phyloP scores from a whole-genome alignment of 1,140 invertebrate species.

The Scaptomyza hsui region DNA sequence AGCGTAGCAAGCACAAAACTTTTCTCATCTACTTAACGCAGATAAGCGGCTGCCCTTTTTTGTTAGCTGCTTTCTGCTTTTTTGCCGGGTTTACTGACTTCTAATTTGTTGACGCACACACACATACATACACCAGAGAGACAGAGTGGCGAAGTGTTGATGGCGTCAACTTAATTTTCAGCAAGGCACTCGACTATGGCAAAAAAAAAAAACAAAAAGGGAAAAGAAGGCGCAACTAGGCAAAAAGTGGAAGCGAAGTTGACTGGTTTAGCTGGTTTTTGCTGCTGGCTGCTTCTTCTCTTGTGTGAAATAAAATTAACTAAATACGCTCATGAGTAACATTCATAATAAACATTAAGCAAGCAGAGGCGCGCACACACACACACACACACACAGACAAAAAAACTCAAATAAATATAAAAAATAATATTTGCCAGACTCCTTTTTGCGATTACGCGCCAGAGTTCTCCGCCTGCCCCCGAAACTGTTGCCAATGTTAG shows the following conservation, averaged over 20 bases:
- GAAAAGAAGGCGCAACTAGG: slow-evolving; percentile 47
- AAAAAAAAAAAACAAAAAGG: slow-evolving; percentile 41
- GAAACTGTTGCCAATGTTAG: slow-evolving; percentile 45
- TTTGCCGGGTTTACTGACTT: slow-evolving; percentile 71
- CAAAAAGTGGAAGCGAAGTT: slow-evolving; percentile 22
- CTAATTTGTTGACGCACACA: slow-evolving; percentile 65
- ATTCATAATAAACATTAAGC: slow-evolving; percentile 84
- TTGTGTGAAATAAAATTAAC: slow-evolving; percentile 84
- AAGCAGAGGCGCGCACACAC: slow-evolving; percentile 50
- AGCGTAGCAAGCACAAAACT: slow-evolving; percentile 74
- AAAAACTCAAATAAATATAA: slow-evolving; percentile 80
- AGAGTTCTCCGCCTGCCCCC: background rate
- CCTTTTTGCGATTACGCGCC: slow-evolving; percentile 75
- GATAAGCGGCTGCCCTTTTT: slow-evolving; percentile 71
- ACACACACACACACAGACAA: slow-evolving; percentile 19
- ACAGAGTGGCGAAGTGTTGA: slow-evolving; percentile 70
- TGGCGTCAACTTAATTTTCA: slow-evolving; percentile 80
- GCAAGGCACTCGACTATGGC: slow-evolving; percentile 51
- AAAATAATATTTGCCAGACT: slow-evolving; percentile 83
- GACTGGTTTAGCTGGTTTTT: slow-evolving; percentile 23
- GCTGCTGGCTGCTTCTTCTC: slow-evolving; percentile 76
- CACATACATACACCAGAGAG: slow-evolving; percentile 25
- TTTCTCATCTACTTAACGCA: slow-evolving; percentile 82
- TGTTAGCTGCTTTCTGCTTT: slow-evolving; percentile 31
- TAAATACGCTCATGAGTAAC: slow-evolving; percentile 84